Evolutionary conservation across 2,888 invertebrate species (phyloP).

Genomic region (Hofmannophila pseudospretella): DNA sequence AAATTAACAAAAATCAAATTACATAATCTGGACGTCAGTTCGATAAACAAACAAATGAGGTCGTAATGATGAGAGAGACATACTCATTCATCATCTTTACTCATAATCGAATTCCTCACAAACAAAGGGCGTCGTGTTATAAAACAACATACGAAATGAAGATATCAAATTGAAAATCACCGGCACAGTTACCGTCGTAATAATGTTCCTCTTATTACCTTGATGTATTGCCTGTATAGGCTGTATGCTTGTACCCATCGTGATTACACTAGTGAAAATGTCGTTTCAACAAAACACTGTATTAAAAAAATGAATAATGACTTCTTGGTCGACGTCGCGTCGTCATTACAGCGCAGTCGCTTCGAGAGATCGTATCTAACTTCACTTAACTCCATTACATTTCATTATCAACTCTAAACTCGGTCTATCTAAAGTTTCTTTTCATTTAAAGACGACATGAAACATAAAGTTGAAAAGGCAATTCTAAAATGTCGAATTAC

Average conservation of each 20-base stretch:
- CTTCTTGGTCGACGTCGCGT: conserved; percentile 62
- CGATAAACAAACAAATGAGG: no score
- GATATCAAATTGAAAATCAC: conserved; percentile 73
- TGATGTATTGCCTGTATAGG: conserved; percentile 67
- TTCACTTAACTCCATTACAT: conserved; percentile 20
- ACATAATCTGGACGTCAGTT: no score
- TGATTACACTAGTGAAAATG: conserved; percentile 76
- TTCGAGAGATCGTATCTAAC: conserved; percentile 63
- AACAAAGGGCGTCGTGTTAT: background rate
- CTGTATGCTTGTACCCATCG: conserved; percentile 61
- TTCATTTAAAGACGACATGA: conserved; percentile 10
- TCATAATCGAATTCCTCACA: background rate
- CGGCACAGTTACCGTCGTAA: conserved; percentile 47
- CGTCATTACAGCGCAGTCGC: conserved; percentile 63
- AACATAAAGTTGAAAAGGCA: conserved; percentile 32
- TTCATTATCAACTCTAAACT: conserved; percentile 22
- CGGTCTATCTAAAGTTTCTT: conserved; percentile 22
- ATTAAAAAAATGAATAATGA: conserved; percentile 78
- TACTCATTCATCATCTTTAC: background rate
- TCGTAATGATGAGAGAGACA: no score
- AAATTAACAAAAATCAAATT: no score
- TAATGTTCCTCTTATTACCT: conserved; percentile 63
- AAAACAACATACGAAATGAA: conserved; percentile 35
- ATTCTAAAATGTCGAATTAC: conserved; percentile 28
- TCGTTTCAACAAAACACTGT: conserved; percentile 75